Evolutionary conservation across 2,797 vertebrate genomes (phyloP).

Genomic region (Acestrorhynchus altus): DNA sequence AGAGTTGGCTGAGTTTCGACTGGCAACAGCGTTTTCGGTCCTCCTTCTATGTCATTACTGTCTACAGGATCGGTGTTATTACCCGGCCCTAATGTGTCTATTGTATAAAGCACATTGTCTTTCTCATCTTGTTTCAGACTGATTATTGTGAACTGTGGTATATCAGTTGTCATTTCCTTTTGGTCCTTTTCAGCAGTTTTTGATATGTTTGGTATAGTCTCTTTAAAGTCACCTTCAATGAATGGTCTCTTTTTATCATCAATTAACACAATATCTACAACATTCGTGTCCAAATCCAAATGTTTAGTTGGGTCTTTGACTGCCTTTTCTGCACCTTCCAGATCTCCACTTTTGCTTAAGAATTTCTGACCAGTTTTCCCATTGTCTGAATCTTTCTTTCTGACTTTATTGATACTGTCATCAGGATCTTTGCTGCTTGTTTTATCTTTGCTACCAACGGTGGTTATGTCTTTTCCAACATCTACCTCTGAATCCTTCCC

Average conservation of each 20-base stretch:
- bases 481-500: slow-evolving; percentile 60
- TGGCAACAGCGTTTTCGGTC: not conserved
- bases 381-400: slow-evolving; percentile 58
- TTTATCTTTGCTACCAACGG: slow-evolving; percentile 62
- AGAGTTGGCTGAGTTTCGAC: not conserved
- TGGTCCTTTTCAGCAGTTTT: slow-evolving; percentile 25
- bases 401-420: slow-evolving; percentile 66
- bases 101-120: slow-evolving; percentile 67
- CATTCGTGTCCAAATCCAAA: slow-evolving; percentile 47
- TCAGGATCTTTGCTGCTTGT: slow-evolving; percentile 60
- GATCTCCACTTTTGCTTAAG: slow-evolving; percentile 46
- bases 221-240: slow-evolving; percentile 57
- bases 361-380: slow-evolving; percentile 54
- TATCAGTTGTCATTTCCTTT: slow-evolving; percentile 54
- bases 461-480: slow-evolving; percentile 62
- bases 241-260: slow-evolving; percentile 59
- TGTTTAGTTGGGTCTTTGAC: slow-evolving; percentile 41
- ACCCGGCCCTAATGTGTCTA: slow-evolving; percentile 57
- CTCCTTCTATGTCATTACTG: slow-evolving; percentile 52
- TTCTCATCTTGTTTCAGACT: slow-evolving; percentile 57
- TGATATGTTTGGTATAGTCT: slow-evolving; percentile 34
- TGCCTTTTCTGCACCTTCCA: slow-evolving; percentile 53
- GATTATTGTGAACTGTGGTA: slow-evolving; percentile 74
- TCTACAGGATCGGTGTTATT: slow-evolving; percentile 63
- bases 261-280: slow-evolving; percentile 60